These are phyloP conservation scores for Phoxinus dragarum DNA, from an alignment of 2,797 vertebrate genomes.

Conservation along the genomic window DNA sequence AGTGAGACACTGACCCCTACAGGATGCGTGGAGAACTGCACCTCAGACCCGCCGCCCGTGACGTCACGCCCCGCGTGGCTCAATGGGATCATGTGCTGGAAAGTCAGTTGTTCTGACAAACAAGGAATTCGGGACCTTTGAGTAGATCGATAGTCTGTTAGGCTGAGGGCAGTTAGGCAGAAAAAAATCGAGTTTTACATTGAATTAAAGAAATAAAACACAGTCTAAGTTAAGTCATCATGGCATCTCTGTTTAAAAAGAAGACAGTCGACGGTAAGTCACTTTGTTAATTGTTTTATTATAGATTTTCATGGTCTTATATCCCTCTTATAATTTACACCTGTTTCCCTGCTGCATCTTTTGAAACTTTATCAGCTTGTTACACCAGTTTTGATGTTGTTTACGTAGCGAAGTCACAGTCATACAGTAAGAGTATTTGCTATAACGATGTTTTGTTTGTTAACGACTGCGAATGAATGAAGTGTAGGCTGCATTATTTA, in stretches of 20 bases:
- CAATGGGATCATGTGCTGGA: slow-evolving; percentile 63
- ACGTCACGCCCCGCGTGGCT: slow-evolving; percentile 70
- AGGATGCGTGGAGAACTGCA: slow-evolving; percentile 46
- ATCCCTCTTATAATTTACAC: not conserved
- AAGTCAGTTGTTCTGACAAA: slow-evolving; percentile 65
- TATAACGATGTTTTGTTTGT: not conserved
- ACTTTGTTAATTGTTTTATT: slow-evolving; percentile 43
- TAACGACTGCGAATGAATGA: not conserved
- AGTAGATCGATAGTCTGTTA: slow-evolving; percentile 19
- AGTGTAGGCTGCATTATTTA: not conserved
- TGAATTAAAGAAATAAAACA: not conserved
- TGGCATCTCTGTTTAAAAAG: slow-evolving; percentile 96
- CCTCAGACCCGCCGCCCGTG: slow-evolving; percentile 58
- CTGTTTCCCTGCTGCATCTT: slow-evolving; percentile 2
- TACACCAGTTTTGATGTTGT: not conserved
- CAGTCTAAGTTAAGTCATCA: slow-evolving; percentile 61
- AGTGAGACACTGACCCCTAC: slow-evolving; percentile 36
- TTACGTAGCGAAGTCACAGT: not conserved
- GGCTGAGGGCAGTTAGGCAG: not conserved
- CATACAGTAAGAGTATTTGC: not conserved
- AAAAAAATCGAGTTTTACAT: not conserved
- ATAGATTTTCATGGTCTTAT: slow-evolving; percentile 14
- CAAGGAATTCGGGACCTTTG: slow-evolving; percentile 70
- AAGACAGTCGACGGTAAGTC: slow-evolving; percentile 96
- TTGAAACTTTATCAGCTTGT: not conserved